phyloP scores from a whole-genome alignment of 2,797 vertebrate genomes.

The Coregonus sp. region DNA sequence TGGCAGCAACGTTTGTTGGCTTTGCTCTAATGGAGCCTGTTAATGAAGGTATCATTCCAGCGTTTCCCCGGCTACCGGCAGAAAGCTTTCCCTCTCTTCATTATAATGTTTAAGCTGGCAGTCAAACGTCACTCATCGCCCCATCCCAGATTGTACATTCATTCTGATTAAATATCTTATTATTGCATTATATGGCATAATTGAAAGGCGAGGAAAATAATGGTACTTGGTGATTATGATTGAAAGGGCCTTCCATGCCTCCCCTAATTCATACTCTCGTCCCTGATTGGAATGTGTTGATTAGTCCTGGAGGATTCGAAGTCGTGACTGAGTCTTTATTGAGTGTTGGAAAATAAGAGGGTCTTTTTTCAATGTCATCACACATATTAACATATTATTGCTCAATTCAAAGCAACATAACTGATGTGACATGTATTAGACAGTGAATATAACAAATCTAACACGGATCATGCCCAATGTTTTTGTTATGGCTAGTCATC shows the following conservation, averaged over 20 bases:
- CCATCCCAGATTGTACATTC: slow-evolving; percentile 43
- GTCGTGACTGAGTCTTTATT: background rate
- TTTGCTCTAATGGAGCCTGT: background rate
- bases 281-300: background rate
- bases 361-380: background rate
- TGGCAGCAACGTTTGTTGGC: slow-evolving; percentile 19
- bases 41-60: slow-evolving; percentile 64
- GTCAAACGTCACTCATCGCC: slow-evolving; percentile 34
- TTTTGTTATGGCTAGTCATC: background rate
- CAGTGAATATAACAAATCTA: background rate
- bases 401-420: background rate
- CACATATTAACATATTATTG: background rate
- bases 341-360: background rate
- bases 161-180: slow-evolving; percentile 57
- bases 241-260: slow-evolving; percentile 19
- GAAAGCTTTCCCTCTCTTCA: slow-evolving; percentile 51
- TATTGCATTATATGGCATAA: slow-evolving; percentile 53
- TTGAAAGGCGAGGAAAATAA: slow-evolving; percentile 33
- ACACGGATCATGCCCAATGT: background rate
- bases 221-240: slow-evolving; percentile 31
- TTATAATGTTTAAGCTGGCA: slow-evolving; percentile 55
- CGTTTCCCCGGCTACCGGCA: slow-evolving; percentile 10
- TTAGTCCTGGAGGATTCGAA: background rate
- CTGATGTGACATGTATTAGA: background rate
- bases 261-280: background rate